Conservation (phyloP, 2,113 vertebrate genomes). For the Macroglossus sobrinus region DNA sequence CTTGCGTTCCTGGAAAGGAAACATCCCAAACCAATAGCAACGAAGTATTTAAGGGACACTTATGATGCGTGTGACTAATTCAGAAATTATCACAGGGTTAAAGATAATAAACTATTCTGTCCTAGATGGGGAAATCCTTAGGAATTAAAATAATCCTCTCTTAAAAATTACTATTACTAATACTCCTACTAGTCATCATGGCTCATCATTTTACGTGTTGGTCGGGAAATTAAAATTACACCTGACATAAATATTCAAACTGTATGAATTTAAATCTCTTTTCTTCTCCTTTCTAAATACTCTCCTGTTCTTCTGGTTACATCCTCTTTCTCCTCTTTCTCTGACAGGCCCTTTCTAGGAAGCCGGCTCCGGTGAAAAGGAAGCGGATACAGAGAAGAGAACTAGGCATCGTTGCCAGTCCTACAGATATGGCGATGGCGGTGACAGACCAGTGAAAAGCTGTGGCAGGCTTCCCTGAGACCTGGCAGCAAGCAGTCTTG, state of each 20-base stretch:
- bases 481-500: background rate
- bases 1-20: slow-evolving; percentile 48
- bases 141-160: slow-evolving; percentile 21
- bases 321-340: background rate
- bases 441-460: background rate
- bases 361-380: background rate
- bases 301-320: background rate
- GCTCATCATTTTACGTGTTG: background rate
- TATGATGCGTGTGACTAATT: slow-evolving; percentile 68
- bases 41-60: slow-evolving; percentile 76
- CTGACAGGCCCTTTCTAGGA: background rate
- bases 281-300: background rate
- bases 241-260: background rate
- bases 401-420: background rate
- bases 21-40: slow-evolving; percentile 71
- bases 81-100: slow-evolving; percentile 33
- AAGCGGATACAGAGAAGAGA: background rate
- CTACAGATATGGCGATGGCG: background rate
- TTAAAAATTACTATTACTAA: background rate
- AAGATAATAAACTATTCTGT: slow-evolving; percentile 6
- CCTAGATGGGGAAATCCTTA: background rate
- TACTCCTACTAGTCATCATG: background rate
- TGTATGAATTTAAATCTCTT: background rate
- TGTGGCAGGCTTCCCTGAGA: background rate
- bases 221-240: background rate